Percentiles rank a stretch among this genome's conserved stretches.
phyloP scores from a whole-genome alignment of 2,888 invertebrate species.

The Aphodius sticticus region DNA sequence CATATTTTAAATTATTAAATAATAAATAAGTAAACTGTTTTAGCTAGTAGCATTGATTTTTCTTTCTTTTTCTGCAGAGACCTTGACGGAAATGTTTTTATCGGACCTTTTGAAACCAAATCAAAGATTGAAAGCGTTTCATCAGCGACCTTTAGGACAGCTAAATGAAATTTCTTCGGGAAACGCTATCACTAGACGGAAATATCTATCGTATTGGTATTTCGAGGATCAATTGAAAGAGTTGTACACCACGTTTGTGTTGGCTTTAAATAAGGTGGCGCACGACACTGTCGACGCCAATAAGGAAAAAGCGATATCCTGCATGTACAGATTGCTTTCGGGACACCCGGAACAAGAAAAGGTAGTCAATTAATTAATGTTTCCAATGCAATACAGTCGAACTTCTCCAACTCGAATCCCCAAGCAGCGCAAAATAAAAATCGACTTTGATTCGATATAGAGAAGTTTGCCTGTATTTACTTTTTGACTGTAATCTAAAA shows the following conservation, averaged over 20 bases:
- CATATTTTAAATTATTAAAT: neutral
- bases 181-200: conserved; percentile 71
- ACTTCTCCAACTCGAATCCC: too few species aligned
- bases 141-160: conserved; percentile 68
- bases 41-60: neutral
- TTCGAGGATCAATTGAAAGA: conserved; percentile 90
- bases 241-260: conserved; percentile 70
- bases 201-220: conserved; percentile 80
- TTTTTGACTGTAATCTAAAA: too few species aligned
- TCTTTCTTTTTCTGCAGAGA: conserved; percentile 65
- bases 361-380: conserved; percentile 58
- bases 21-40: conserved; percentile 1
- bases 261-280: conserved; percentile 75
- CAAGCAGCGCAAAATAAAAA: neutral
- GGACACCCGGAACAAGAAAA: conserved; percentile 87
- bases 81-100: conserved; percentile 79
- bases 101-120: conserved; percentile 74
- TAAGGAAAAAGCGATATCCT: conserved; percentile 80
- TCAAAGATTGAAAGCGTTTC: conserved; percentile 71
- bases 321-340: conserved; percentile 77
- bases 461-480: neutral
- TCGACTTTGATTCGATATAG: conserved; percentile 34
- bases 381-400: too few species aligned
- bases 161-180: conserved; percentile 68
- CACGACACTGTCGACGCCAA: conserved; percentile 82